Conservation (phyloP, 2,797 vertebrate species). For the Garrulus glandarius region DNA sequence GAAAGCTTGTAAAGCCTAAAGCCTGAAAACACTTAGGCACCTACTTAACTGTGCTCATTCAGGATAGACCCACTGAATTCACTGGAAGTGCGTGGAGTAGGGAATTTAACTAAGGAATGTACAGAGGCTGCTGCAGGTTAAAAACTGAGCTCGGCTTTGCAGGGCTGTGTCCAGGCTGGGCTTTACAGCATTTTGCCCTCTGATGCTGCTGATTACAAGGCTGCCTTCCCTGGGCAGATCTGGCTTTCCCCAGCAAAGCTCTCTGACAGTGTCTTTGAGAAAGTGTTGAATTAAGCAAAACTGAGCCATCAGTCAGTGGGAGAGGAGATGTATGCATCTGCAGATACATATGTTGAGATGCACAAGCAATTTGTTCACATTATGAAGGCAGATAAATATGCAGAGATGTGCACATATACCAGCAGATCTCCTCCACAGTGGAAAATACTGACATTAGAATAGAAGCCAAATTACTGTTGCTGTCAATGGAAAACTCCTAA, state of each 20-base stretch:
- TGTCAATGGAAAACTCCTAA: neutral
- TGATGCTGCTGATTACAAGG: neutral
- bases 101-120: neutral
- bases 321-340: neutral
- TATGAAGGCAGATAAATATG: neutral
- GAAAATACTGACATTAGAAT: neutral
- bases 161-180: neutral
- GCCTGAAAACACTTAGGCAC: slow-evolving; percentile 54
- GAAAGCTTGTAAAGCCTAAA: slow-evolving; percentile 56
- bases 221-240: neutral
- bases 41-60: slow-evolving; percentile 37
- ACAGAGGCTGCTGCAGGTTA: neutral
- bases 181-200: neutral
- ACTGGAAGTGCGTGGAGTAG: neutral
- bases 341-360: neutral
- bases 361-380: neutral
- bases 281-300: neutral
- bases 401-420: neutral
- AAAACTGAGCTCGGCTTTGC: neutral
- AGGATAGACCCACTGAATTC: neutral
- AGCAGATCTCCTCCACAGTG: neutral
- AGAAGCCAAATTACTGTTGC: neutral
- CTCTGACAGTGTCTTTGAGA: neutral
- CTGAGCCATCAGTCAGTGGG: neutral
- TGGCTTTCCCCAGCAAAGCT: neutral